phyloP scores from a whole-genome alignment of 1,140 invertebrate genomes.

The Heterodera schachtii region DNA sequence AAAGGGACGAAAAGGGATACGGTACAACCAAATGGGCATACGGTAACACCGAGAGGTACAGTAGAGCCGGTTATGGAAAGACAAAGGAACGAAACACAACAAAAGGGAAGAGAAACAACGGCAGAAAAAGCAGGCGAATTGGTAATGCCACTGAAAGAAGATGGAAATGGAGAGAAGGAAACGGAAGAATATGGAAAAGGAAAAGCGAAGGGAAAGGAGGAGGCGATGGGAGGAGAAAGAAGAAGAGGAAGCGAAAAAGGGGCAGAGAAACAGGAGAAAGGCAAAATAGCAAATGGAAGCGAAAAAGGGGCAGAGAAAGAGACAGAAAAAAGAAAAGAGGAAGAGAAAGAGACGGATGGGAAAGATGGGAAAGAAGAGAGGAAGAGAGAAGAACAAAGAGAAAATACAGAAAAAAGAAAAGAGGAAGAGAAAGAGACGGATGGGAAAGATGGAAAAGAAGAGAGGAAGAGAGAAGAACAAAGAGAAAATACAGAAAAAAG shows the following conservation, averaged over 20 bases:
- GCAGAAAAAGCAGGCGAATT: neutral
- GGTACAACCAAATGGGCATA: too few species aligned
- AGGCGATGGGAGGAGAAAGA: neutral
- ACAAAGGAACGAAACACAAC: neutral
- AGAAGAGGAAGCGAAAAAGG: neutral
- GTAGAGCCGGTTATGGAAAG: neutral
- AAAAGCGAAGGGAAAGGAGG: neutral
- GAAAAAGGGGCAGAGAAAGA: neutral
- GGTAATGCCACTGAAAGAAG: neutral
- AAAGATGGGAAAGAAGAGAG: neutral
- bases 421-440: neutral
- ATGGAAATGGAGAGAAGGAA: conserved; percentile 1
- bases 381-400: neutral
- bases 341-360: neutral
- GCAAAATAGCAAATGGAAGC: neutral
- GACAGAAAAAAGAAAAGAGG: neutral
- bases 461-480: neutral
- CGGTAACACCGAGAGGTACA: neutral
- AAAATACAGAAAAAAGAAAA: neutral
- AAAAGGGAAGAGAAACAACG: neutral
- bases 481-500: neutral
- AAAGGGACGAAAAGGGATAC: neutral
- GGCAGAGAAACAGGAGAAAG: neutral
- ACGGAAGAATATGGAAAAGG: neutral
- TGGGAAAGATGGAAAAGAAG: neutral